phyloP scores from a whole-genome alignment of 2,888 invertebrate genomes.

The Eulithis prunata region DNA sequence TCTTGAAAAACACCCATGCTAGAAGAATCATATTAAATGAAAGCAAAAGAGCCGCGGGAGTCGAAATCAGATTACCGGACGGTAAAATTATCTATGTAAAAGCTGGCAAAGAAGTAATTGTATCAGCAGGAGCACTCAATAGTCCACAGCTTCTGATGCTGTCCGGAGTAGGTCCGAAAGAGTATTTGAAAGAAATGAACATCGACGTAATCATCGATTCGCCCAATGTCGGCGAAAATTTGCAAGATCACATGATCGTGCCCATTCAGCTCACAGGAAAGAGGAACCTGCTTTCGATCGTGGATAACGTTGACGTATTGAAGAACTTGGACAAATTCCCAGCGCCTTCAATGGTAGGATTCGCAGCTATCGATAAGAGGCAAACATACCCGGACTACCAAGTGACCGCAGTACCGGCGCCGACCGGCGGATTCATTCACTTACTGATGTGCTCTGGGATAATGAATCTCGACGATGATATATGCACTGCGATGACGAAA shows the following conservation, averaged over 20 bases:
- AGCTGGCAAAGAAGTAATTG: constrained; percentile 57
- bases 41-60: constrained; percentile 50
- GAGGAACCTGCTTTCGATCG: constrained; percentile 37
- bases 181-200: constrained; percentile 53
- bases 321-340: constrained; percentile 54
- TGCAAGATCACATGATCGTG: constrained; percentile 61
- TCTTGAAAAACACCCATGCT: constrained; percentile 55
- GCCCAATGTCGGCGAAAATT: constrained; percentile 58
- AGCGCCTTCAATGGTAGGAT: constrained; percentile 51
- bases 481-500: constrained; percentile 47
- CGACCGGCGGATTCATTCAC: constrained; percentile 45
- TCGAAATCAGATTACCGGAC: constrained; percentile 50
- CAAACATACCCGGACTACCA: constrained; percentile 60
- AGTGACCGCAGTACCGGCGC: constrained; percentile 44
- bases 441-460: constrained; percentile 48
- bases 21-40: constrained; percentile 54
- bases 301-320: constrained; percentile 43
- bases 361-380: constrained; percentile 50
- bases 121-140: constrained; percentile 62
- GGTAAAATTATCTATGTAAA: constrained; percentile 42
- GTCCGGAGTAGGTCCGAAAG: constrained; percentile 63
- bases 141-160: constrained; percentile 66
- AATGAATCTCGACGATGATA: constrained; percentile 47
- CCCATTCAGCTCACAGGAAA: constrained; percentile 50
- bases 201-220: constrained; percentile 53